Base-by-base conservation (phyloP, 2,888 invertebrate species). In the Helobdella robusta region DNA sequence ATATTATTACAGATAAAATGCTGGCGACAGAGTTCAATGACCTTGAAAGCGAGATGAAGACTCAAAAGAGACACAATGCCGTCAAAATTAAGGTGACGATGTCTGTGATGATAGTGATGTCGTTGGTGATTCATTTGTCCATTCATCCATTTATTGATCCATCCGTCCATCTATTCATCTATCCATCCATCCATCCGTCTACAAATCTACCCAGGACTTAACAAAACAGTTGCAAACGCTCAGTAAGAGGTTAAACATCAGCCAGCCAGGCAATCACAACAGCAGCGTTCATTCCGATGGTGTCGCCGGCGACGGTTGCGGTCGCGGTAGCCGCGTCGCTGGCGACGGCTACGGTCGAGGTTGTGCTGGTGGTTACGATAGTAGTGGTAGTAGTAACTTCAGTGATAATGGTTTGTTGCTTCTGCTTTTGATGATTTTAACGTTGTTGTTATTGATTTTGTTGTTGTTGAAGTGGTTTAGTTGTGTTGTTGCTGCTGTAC, bases 331-430 rank as follows among this genome's bases (percentile, higher is more conserved):
- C n/a, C n/a, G n/a, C n/a, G n/a, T n/a, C n/a, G n/a, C 5, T 6
- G n/a, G 25, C 8, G 15, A 34, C 3, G 30, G 18, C 30, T n/a
- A 2, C 0, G 28, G 28, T 18, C 5, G 50, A 1, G 11, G 20
- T 3, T 1, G 1, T 20, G 30, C 62, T 5, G 28, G 11, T 2
- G 62, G 50, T 18, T 46, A 62, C 18, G 62, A 62, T 23, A 50
- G 50, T 50, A 62, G 62, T 20, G 50, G 62, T 18, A 62, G 62
- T 34, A 62, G 62, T 35, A 62, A 62, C 62, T 50, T 62, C 50
- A 62, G 62, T 25, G 62, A 62, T 20, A 46, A 62, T 32, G 48
- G 62, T 11, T 11, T 50, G 15, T 25, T 60, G n/a, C n/a, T n/a
- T n/a, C n/a, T n/a, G n/a, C n/a, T n/a, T n/a, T n/a, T n/a, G n/a